Percentiles rank a stretch among this genome's conserved stretches.
phyloP scores from a whole-genome alignment of 2,797 vertebrate genomes.

The Oceanodroma leucorhoa region DNA sequence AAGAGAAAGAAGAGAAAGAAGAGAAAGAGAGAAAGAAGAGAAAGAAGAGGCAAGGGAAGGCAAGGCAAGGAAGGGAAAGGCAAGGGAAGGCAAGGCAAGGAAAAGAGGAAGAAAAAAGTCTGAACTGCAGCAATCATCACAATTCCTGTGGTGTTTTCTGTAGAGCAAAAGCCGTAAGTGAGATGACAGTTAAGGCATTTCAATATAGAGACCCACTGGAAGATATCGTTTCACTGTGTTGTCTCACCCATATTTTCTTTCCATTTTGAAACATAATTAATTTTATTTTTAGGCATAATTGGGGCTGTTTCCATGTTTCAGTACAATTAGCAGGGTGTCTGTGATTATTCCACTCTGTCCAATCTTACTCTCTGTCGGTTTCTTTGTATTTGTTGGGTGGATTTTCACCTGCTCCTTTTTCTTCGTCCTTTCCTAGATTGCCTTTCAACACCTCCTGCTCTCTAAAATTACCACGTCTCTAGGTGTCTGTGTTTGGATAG shows the following conservation, averaged over 20 bases:
- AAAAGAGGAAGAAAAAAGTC: neutral
- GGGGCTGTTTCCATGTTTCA: neutral
- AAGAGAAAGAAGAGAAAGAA: no score
- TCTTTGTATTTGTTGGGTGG: neutral
- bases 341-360: neutral
- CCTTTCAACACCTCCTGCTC: neutral
- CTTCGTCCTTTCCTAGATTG: neutral
- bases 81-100: neutral
- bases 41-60: no score
- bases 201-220: neutral
- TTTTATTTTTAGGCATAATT: neutral
- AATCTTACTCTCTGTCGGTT: rapidly evolving
- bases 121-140: neutral
- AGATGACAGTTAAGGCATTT: neutral
- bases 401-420: neutral
- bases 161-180: neutral
- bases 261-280: neutral
- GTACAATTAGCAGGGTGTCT: neutral
- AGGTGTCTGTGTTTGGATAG: neutral
- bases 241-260: neutral
- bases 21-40: no score
- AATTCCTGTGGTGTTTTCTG: neutral
- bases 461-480: neutral
- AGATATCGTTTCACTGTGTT: neutral
- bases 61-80: no score